Evolutionary conservation across 2,113 vertebrate genomes (phyloP).

Genomic region (Abramis brama): DNA sequence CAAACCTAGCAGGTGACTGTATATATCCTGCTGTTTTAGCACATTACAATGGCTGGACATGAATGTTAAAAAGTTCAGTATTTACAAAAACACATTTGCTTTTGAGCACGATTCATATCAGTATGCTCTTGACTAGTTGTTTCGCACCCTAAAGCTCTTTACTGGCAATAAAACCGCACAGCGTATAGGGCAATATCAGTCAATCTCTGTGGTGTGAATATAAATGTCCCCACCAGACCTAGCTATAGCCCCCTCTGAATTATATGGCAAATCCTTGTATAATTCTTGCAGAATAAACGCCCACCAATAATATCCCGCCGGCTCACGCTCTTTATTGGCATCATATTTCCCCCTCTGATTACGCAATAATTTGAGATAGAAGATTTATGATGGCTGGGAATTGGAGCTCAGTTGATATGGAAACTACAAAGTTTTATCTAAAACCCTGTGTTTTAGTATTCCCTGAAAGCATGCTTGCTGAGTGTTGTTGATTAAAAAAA

Average conservation of each 20-base stretch:
- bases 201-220: constrained; percentile 32
- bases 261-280: constrained; percentile 38
- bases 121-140: neutral
- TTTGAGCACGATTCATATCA: neutral
- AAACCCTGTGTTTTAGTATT: constrained; percentile 39
- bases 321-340: constrained; percentile 38
- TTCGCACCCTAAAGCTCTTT: neutral
- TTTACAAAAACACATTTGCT: neutral
- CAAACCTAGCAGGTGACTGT: constrained; percentile 10
- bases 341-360: constrained; percentile 48
- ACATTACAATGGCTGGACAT: neutral
- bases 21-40: neutral
- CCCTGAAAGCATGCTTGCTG: constrained; percentile 30
- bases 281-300: constrained; percentile 38
- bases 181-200: constrained; percentile 4
- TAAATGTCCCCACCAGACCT: constrained; percentile 39
- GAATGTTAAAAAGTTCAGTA: constrained; percentile 4
- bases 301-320: constrained; percentile 25
- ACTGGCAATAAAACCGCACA: neutral
- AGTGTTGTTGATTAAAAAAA: constrained; percentile 10
- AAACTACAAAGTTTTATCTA: constrained; percentile 35
- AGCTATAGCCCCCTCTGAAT: constrained; percentile 31
- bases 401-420: constrained; percentile 20
- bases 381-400: constrained; percentile 49
- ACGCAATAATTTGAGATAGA: constrained; percentile 33